Percentiles rank a stretch among this genome's conserved stretches.
These are phyloP conservation scores for Sinotaia quadrata DNA, from an alignment of 2,888 invertebrate genomes.

Conservation along the genomic window DNA sequence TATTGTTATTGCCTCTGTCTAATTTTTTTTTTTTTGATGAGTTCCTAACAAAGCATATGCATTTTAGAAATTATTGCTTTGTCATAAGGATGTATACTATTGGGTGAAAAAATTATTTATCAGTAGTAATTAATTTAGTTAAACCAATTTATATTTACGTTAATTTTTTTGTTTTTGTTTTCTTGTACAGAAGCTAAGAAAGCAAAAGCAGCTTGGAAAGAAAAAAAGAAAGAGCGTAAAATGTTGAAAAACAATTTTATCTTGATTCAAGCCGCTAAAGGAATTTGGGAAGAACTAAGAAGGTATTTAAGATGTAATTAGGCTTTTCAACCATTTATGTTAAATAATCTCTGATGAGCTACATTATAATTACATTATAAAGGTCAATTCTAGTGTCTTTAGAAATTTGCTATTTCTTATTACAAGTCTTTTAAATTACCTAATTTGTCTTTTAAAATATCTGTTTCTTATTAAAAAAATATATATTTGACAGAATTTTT, in stretches of 20 bases:
- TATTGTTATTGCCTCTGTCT: no score
- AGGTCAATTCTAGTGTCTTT: neutral
- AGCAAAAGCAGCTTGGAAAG: conserved; percentile 56
- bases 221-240: conserved; percentile 60
- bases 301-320: conserved; percentile 54
- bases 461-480: no score
- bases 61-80: no score
- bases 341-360: neutral
- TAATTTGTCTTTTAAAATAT: no score
- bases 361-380: neutral
- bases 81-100: no score
- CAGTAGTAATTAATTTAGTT: no score
- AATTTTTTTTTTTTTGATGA: no score
- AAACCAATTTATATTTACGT: neutral
- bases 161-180: neutral
- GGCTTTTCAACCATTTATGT: neutral
- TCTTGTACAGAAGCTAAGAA: conserved; percentile 47
- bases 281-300: conserved; percentile 67
- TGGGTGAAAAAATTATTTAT: no score
- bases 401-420: neutral
- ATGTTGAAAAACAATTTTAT: conserved; percentile 63
- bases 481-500: no score
- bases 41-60: no score
- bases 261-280: conserved; percentile 60
- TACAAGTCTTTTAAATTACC: neutral